Percentiles rank a stretch among this genome's conserved stretches.
Evolutionary conservation across 2,113 vertebrate genomes (phyloP).

Genomic region (Entomyzon cyanotis): DNA sequence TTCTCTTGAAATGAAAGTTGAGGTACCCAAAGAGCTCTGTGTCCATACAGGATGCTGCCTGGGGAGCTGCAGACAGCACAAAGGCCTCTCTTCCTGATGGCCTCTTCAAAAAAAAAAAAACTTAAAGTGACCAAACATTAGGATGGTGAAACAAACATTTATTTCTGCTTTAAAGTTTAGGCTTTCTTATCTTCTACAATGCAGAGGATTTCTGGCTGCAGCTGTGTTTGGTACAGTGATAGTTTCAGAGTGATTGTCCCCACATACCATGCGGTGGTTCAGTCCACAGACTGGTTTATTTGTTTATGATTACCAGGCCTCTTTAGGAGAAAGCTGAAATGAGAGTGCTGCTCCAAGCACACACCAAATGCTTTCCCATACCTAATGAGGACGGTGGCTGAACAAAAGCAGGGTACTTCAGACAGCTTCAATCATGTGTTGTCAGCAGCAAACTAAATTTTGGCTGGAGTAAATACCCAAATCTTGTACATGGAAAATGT

Average conservation of each 20-base stretch:
- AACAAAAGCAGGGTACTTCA: background rate
- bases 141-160: background rate
- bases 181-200: background rate
- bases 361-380: background rate
- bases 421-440: background rate
- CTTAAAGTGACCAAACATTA: background rate
- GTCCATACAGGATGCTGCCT: background rate
- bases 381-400: background rate
- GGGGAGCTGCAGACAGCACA: background rate
- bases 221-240: background rate
- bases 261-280: background rate
- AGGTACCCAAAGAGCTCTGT: background rate
- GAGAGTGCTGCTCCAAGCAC: background rate
- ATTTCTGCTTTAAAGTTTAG: background rate
- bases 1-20: background rate
- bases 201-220: background rate
- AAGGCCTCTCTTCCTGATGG: rapidly evolving
- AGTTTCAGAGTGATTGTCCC: background rate
- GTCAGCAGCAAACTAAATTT: background rate
- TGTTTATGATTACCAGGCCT: background rate
- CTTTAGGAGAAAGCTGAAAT: background rate
- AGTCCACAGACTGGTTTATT: background rate
- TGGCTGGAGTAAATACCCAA: background rate
- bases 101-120: background rate
- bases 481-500: rapidly evolving